These are phyloP conservation scores for Gryon sp. DNA, from an alignment of 1,140 invertebrate genomes.

Conservation along the genomic window DNA sequence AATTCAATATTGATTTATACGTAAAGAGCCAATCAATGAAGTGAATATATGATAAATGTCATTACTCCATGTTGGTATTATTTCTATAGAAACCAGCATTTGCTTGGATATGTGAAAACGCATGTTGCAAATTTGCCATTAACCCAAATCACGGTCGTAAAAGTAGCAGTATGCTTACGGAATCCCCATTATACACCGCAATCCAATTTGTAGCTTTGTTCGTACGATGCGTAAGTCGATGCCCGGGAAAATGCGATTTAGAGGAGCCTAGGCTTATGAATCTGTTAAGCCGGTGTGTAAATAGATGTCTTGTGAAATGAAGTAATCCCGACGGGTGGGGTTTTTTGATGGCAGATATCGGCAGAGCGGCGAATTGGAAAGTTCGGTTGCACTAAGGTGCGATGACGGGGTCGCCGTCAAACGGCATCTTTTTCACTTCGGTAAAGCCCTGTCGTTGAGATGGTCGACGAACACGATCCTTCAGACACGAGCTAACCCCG, in stretches of 20 bases:
- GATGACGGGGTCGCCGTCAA: slow-evolving; percentile 65
- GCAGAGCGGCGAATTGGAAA: slow-evolving; percentile 60
- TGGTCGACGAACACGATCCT: slow-evolving; percentile 77
- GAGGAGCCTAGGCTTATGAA: slow-evolving; percentile 51
- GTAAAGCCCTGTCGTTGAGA: slow-evolving; percentile 72
- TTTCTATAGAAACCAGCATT: slow-evolving; percentile 1
- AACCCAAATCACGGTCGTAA: slow-evolving; percentile 46
- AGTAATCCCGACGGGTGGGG: slow-evolving; percentile 55
- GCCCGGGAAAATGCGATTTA: slow-evolving; percentile 53
- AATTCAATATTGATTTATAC: too few species aligned
- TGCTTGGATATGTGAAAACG: slow-evolving; percentile 4
- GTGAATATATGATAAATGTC: too few species aligned
- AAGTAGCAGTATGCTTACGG: slow-evolving; percentile 29
- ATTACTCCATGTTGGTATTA: not conserved
- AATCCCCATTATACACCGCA: slow-evolving; percentile 45
- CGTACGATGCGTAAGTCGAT: slow-evolving; percentile 45
- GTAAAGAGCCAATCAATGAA: too few species aligned
- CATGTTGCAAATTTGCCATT: slow-evolving; percentile 45
- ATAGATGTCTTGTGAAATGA: slow-evolving; percentile 63
- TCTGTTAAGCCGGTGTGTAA: slow-evolving; percentile 60
- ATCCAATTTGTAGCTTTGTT: slow-evolving; percentile 61
- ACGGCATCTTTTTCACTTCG: slow-evolving; percentile 72
- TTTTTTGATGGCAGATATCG: slow-evolving; percentile 47
- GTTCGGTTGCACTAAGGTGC: slow-evolving; percentile 39
- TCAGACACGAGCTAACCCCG: slow-evolving; percentile 75